These are phyloP conservation scores for Stichopus chloronotus DNA, from an alignment of 35 echinoderm and acorn worm species.

Conservation along the genomic window DNA sequence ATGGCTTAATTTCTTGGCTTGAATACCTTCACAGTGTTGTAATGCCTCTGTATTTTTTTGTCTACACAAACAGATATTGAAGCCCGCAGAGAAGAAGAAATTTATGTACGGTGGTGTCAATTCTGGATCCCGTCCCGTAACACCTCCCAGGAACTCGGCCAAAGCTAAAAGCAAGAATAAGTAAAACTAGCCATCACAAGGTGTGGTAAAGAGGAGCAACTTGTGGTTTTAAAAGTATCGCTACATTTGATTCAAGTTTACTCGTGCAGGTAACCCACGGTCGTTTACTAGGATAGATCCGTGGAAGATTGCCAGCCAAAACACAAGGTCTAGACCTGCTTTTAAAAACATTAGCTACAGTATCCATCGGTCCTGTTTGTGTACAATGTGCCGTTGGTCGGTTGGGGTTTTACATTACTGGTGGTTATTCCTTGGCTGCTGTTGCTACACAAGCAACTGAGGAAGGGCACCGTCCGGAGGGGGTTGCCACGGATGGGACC, in stretches of 20 bases:
- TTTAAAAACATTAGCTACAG: not conserved
- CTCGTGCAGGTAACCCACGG: not conserved
- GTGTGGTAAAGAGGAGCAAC: not conserved
- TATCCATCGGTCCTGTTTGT: not conserved
- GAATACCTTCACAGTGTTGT: too few relatives aligned
- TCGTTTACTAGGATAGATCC: not conserved
- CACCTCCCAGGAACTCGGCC: conserved; percentile 76
- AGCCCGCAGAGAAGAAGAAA: conserved; percentile 99
- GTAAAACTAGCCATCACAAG: conserved; percentile 21
- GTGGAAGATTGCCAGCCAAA: not conserved
- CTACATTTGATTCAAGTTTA: not conserved
- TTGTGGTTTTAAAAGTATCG: not conserved
- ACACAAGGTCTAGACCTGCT: not conserved
- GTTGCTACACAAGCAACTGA: too few relatives aligned
- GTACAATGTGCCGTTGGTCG: too few relatives aligned
- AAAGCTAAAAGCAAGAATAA: conserved; percentile 81
- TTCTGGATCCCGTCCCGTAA: conserved; percentile 73
- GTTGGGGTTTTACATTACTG: too few relatives aligned
- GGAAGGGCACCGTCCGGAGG: too few relatives aligned
- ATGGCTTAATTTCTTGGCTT: too few relatives aligned
- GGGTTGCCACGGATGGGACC: too few relatives aligned
- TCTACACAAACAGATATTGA: conserved; percentile 81
- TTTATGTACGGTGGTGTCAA: conserved; percentile 76
- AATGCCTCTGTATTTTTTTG: too few relatives aligned
- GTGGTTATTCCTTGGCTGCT: too few relatives aligned